Conservation (phyloP, 1,140 invertebrate genomes). For the Prorops nasuta region DNA sequence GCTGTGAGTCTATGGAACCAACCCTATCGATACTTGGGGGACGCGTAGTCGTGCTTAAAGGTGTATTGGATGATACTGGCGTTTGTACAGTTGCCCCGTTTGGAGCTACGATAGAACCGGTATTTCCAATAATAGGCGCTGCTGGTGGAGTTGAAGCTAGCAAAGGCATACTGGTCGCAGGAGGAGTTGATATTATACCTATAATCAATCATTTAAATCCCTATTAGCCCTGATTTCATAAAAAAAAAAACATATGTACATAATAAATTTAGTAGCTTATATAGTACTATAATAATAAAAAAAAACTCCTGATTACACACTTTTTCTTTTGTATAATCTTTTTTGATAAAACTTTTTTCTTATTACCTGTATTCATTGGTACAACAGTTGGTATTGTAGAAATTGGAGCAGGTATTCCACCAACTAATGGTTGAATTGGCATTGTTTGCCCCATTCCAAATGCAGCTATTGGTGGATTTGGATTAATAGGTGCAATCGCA, state of each 20-base stretch:
- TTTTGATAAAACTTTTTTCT: neutral
- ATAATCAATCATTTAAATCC: no score
- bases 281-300: no score
- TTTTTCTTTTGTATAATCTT: neutral
- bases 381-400: constrained; percentile 22
- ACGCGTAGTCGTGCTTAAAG: constrained; percentile 54
- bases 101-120: constrained; percentile 14
- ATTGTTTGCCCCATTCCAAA: constrained; percentile 44
- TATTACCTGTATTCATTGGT: constrained; percentile 24
- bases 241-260: constrained; percentile 1
- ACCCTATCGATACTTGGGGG: constrained; percentile 54
- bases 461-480: constrained; percentile 47
- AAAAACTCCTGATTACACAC: no score
- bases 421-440: constrained; percentile 35
- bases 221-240: no score
- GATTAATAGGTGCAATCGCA: constrained; percentile 43
- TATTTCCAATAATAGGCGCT: no score
- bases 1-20: constrained; percentile 51
- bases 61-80: constrained; percentile 52
- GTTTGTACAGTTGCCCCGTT: constrained; percentile 41
- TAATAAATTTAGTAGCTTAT: no score
- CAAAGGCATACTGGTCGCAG: constrained; percentile 34
- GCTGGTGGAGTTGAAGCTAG: constrained; percentile 25
- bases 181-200: constrained; percentile 19
- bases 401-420: constrained; percentile 28